These are phyloP conservation scores for Glaucopsyche alexis DNA, from an alignment of 2,888 invertebrate species.

Conservation along the genomic window DNA sequence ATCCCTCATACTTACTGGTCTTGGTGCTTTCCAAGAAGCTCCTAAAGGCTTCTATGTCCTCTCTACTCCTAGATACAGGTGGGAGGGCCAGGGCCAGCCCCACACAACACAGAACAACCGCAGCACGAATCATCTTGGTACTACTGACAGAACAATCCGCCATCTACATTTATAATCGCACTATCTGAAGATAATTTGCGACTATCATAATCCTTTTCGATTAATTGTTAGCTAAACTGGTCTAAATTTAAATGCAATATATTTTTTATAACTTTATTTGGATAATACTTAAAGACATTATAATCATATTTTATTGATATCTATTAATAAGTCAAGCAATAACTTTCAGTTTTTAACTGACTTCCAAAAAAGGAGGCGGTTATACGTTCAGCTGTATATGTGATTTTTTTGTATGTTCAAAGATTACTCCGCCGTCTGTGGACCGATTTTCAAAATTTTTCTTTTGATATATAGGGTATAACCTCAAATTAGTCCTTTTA, in stretches of 20 bases:
- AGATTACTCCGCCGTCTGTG: too few species aligned
- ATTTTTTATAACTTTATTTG: neutral
- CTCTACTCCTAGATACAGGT: constrained; percentile 51
- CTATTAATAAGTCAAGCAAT: neutral
- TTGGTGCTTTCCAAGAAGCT: constrained; percentile 59
- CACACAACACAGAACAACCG: constrained; percentile 47
- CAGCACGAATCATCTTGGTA: constrained; percentile 50
- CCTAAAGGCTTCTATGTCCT: constrained; percentile 61
- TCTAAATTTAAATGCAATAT: neutral
- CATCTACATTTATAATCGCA: neutral
- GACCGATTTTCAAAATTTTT: too few species aligned
- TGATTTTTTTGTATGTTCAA: too few species aligned
- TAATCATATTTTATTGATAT: neutral
- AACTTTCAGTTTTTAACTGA: too few species aligned
- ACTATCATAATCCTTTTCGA: constrained; percentile 5
- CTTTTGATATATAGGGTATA: too few species aligned
- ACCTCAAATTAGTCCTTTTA: too few species aligned
- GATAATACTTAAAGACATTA: neutral
- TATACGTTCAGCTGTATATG: too few species aligned
- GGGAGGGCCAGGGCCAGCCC: constrained; percentile 53
- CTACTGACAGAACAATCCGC: neutral
- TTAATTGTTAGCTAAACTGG: neutral
- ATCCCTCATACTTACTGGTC: constrained; percentile 31
- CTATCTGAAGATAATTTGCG: constrained; percentile 32
- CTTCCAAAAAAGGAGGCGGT: too few species aligned